Conservation (phyloP, 1,140 invertebrate species). For the Thaumetopoea pityocampa region DNA sequence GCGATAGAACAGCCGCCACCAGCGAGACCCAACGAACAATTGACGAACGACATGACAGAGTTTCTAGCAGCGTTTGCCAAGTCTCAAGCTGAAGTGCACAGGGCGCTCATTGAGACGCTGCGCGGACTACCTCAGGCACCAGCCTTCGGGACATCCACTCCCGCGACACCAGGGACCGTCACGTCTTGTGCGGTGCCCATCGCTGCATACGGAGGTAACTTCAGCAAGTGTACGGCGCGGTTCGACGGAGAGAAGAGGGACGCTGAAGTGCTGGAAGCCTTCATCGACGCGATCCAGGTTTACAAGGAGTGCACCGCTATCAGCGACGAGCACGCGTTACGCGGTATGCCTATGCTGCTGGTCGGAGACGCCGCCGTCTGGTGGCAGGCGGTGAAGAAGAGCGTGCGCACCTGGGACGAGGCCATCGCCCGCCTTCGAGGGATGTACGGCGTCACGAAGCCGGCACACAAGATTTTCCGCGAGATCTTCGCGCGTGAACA, state of each 20-base stretch:
- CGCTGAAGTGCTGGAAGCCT: background rate
- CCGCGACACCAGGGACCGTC: no score
- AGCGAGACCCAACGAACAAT: no score
- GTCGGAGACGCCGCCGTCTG: background rate
- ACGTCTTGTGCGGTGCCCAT: no score
- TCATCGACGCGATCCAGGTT: background rate
- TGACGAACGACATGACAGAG: no score
- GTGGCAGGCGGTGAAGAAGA: background rate
- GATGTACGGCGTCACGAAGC: background rate
- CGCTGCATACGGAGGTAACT: background rate
- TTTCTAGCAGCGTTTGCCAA: no score
- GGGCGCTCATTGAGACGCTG: no score
- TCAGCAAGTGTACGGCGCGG: background rate
- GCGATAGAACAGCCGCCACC: no score
- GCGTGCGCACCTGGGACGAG: background rate
- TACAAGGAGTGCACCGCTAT: background rate
- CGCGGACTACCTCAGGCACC: no score
- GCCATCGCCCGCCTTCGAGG: background rate
- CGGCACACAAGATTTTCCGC: background rate
- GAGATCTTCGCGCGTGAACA: no score
- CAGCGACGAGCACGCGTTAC: background rate
- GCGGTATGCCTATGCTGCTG: constrained; percentile 1
- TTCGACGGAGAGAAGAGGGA: background rate
- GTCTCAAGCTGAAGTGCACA: no score
- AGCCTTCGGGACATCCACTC: no score